Percentiles rank a stretch among this genome's conserved stretches.
phyloP scores from a whole-genome alignment of 2,888 invertebrate species.

The Thumatha senex region DNA sequence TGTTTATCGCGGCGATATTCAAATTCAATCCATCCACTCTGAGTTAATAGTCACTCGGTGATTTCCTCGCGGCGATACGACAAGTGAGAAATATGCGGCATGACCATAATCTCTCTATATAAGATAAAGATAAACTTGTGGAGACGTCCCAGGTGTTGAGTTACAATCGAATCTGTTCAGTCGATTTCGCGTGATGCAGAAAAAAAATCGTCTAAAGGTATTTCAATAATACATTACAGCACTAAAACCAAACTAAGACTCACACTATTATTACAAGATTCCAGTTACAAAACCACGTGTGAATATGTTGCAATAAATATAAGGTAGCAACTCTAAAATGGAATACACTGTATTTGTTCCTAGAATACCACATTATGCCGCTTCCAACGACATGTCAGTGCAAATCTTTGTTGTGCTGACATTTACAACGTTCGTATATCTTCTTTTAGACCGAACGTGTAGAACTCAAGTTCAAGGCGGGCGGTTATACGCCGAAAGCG shows the following conservation, averaged over 20 bases:
- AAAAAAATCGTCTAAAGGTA: no score
- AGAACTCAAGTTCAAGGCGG: constrained; percentile 23
- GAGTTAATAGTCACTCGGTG: no score
- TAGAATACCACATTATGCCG: neutral
- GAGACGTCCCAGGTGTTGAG: no score
- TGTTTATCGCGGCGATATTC: no score
- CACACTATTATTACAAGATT: no score
- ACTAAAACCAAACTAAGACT: no score
- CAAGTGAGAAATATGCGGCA: no score
- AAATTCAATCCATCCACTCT: no score
- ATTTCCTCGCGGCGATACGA: no score
- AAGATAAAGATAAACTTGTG: no score
- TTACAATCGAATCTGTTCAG: neutral
- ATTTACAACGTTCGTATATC: constrained; percentile 22
- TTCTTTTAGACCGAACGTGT: neutral
- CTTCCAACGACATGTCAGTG: neutral
- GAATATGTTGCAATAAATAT: neutral
- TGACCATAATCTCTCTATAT: no score
- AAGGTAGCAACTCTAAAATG: neutral
- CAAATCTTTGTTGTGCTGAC: constrained; percentile 5
- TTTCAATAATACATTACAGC: no score
- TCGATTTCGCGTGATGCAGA: neutral
- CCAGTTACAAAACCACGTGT: neutral
- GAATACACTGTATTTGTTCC: neutral
- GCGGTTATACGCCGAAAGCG: constrained; percentile 12